Conservation (phyloP, 2,888 invertebrate genomes). For the Sylvicola cinctus region DNA sequence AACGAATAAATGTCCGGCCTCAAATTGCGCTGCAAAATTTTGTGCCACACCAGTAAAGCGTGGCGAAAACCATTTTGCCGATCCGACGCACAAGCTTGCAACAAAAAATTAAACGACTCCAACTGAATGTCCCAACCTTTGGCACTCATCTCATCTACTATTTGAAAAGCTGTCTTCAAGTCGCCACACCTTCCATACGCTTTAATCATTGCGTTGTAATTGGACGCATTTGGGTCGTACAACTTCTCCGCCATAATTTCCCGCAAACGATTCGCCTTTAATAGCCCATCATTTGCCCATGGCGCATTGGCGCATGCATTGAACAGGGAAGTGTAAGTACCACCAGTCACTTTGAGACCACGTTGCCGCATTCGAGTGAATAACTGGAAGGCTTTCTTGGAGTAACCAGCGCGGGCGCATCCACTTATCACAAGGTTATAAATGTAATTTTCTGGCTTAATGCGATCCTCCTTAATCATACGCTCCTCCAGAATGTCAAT, state of each 20-base stretch:
- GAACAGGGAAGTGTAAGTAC: constrained; percentile 69
- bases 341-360: constrained; percentile 41
- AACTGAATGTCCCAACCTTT: constrained; percentile 37
- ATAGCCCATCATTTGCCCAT: constrained; percentile 41
- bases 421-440: constrained; percentile 67
- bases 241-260: constrained; percentile 46
- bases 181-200: constrained; percentile 74
- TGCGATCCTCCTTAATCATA: constrained; percentile 56
- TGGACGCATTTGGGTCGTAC: constrained; percentile 46
- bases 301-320: constrained; percentile 75
- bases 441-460: constrained; percentile 57
- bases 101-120: constrained; percentile 55
- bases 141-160: constrained; percentile 68
- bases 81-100: constrained; percentile 70
- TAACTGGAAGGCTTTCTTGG: constrained; percentile 66
- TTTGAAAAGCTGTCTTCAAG: constrained; percentile 48
- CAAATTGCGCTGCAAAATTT: constrained; percentile 44
- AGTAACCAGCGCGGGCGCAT: constrained; percentile 65
- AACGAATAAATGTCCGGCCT: constrained; percentile 52
- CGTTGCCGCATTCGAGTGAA: constrained; percentile 66
- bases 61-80: constrained; percentile 60
- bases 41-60: constrained; percentile 69
- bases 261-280: constrained; percentile 41
- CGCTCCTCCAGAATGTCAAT: constrained; percentile 54
- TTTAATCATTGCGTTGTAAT: constrained; percentile 80